These are phyloP conservation scores for Andrena fulva DNA, from an alignment of 2,888 invertebrate genomes.

Conservation along the genomic window DNA sequence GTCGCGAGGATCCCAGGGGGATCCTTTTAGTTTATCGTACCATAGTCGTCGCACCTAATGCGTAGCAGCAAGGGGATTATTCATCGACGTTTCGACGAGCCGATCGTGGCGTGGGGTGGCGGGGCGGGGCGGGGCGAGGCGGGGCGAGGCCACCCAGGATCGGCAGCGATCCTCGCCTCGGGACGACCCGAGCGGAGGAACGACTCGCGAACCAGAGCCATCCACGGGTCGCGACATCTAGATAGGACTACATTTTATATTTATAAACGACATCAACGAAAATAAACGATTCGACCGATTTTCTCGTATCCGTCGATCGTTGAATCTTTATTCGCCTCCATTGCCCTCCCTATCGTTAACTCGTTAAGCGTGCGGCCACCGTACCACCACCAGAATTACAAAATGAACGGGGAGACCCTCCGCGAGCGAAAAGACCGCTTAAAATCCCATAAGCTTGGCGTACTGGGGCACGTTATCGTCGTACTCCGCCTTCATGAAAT, in stretches of 20 bases:
- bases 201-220: conserved; percentile 25
- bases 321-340: conserved; percentile 31
- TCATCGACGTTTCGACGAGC: conserved; percentile 44
- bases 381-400: conserved; percentile 31
- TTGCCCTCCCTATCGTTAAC: not conserved
- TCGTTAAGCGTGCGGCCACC: not conserved
- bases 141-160: conserved; percentile 9
- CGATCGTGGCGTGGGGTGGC: conserved; percentile 14
- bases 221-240: conserved; percentile 60
- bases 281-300: conserved; percentile 58
- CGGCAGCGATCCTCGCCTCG: not conserved
- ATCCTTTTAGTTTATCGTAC: conserved; percentile 65
- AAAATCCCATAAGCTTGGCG: conserved; percentile 71
- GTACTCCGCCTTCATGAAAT: conserved; percentile 87
- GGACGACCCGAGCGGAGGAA: not conserved
- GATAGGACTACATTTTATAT: conserved; percentile 70
- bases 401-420: not conserved
- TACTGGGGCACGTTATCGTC: conserved; percentile 87
- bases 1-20: conserved; percentile 18
- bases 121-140: not conserved
- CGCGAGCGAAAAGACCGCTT: not conserved
- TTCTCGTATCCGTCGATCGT: conserved; percentile 28
- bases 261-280: conserved; percentile 70
- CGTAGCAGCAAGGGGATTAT: conserved; percentile 31
- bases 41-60: conserved; percentile 72